Evolutionary conservation across 1,140 invertebrate genomes (phyloP).

Genomic region (Coenobita brevimanus): DNA sequence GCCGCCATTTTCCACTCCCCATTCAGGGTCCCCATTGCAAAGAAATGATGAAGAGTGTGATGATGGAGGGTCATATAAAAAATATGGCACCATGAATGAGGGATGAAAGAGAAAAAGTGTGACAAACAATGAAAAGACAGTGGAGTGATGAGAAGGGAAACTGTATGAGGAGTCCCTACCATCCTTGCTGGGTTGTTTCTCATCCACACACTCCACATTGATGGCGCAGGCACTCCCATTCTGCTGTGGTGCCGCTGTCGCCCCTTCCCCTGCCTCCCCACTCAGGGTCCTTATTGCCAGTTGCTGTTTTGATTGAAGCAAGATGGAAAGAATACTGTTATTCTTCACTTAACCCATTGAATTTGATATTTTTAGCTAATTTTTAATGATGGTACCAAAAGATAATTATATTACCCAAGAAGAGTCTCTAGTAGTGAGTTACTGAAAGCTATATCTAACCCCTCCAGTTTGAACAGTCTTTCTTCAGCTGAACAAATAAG

Average conservation of each 20-base stretch:
- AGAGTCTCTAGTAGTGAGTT: too few relatives aligned
- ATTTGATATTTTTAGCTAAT: too few relatives aligned
- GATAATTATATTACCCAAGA: too few relatives aligned
- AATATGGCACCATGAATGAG: too few relatives aligned
- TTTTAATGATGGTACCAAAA: too few relatives aligned
- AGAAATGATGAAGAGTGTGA: too few relatives aligned
- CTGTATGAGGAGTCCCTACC: background rate
- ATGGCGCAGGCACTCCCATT: slow-evolving; percentile 34
- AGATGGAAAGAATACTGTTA: background rate
- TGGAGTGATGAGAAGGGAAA: background rate
- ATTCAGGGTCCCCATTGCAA: slow-evolving; percentile 66
- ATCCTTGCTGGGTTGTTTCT: slow-evolving; percentile 9
- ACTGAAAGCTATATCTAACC: too few relatives aligned
- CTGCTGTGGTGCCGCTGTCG: background rate
- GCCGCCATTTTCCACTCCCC: slow-evolving; percentile 9
- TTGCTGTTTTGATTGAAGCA: slow-evolving; percentile 24
- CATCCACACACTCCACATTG: slow-evolving; percentile 56
- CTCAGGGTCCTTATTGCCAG: slow-evolving; percentile 68
- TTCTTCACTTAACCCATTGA: background rate
- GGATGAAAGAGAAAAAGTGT: background rate
- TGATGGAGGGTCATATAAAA: too few relatives aligned
- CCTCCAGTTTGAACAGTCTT: too few relatives aligned
- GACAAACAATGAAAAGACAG: background rate
- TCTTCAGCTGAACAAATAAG: too few relatives aligned
- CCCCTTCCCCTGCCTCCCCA: slow-evolving; percentile 52